phyloP scores from a whole-genome alignment of 2,888 invertebrate species.

The Mythimna loreyi region DNA sequence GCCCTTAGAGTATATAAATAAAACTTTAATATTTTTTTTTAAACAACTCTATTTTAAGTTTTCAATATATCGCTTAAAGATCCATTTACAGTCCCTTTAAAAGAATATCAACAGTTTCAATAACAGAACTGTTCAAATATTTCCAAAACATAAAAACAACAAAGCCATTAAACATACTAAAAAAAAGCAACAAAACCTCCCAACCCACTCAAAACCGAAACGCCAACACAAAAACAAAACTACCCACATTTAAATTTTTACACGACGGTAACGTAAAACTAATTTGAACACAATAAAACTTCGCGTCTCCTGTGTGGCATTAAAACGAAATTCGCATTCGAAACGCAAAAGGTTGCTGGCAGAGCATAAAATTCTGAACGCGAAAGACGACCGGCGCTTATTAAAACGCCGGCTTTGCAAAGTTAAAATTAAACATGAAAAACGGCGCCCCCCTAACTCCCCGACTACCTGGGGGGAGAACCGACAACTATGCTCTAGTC shows the following conservation, averaged over 20 bases:
- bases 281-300: slow-evolving; percentile 87
- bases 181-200: neutral
- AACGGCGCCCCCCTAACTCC: slow-evolving; percentile 76
- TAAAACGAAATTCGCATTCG: slow-evolving; percentile 82
- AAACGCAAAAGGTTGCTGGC: slow-evolving; percentile 82
- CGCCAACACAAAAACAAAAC: slow-evolving; percentile 24
- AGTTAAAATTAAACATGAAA: slow-evolving; percentile 91
- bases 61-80: no score
- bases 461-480: slow-evolving; percentile 70
- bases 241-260: slow-evolving; percentile 52
- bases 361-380: slow-evolving; percentile 83
- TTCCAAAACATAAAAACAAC: neutral
- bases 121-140: neutral
- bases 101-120: no score
- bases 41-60: no score
- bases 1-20: no score
- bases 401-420: slow-evolving; percentile 89
- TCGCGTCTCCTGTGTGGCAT: slow-evolving; percentile 82
- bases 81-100: no score
- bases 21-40: no score
- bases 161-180: neutral
- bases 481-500: slow-evolving; percentile 76
- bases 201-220: slow-evolving; percentile 20
- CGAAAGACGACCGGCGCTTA: slow-evolving; percentile 87
- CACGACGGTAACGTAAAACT: slow-evolving; percentile 73